Base-by-base conservation (phyloP, 1,140 invertebrate genomes). In the Prorops nasuta region DNA sequence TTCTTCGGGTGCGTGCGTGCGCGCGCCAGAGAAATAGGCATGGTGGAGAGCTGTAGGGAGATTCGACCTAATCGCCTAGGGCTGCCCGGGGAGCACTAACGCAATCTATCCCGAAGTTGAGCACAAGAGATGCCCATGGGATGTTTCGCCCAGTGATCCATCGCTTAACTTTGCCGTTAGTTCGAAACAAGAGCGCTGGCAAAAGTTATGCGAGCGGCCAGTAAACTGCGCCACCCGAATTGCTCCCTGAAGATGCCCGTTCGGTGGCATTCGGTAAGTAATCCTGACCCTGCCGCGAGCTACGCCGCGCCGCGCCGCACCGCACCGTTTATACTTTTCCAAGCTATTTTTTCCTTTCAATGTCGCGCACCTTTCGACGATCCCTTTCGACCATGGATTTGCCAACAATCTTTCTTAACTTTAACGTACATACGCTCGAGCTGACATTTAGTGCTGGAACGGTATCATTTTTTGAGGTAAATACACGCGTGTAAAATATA, bases 81-180 rank as follows among this genome's bases (percentile, higher is more conserved):
- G 56, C 50, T 55, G 51, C 49, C 62, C 55, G 43, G 64, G 66
- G 66, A 66, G 58, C 58, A 65, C 53, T 66, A 65, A 63, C 57
- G 62, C 62, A 65, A 69, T 69, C 55, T 65, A 69, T 66, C 59
- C 60, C 48, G 53, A 65, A 69, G 58, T 64, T 54, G 50, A 60
- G 58, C 39, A 44, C 36, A 37, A 62, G 57, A 65, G 61, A 64
- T 60, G 52, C 64, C 61, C 66, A 62, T 58, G 66, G 64, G 66
- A 68, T 62, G 51, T 59, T 60, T 60, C 52, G 44, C 50, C 47
- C 55, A 46, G 62, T 64, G 66, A 68, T 68, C 63, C 59, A 65
- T 68, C 57, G 66, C 58, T 69, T 63, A 64, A 69, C 66, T 69
- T 69, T 40, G 19, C 44, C 60, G 54, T 59, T 61, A 63, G 58